Evolutionary conservation across 2,113 vertebrate species (phyloP).

Genomic region (Rhabdomys dilectus): DNA sequence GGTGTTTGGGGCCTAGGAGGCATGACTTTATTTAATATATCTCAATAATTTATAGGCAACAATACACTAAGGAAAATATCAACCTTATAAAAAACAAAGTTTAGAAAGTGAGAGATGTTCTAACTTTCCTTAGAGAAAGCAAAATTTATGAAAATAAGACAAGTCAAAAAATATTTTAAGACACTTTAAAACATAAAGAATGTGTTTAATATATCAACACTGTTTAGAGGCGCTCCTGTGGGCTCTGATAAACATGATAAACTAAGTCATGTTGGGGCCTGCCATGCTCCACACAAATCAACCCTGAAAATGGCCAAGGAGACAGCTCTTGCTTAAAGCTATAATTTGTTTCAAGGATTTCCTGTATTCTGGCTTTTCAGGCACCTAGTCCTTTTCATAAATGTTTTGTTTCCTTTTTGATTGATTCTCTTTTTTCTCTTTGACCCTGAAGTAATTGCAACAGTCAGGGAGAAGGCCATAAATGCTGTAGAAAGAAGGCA

Average conservation of each 20-base stretch:
- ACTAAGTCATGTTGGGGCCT: not conserved
- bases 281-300: not conserved
- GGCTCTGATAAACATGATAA: not conserved
- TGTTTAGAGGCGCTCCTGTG: not conserved
- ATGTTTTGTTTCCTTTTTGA: not conserved
- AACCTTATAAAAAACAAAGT: slow-evolving; percentile 64
- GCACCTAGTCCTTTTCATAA: not conserved
- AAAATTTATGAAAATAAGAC: slow-evolving; percentile 74
- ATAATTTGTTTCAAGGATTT: not conserved
- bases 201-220: not conserved
- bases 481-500: not conserved
- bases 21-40: slow-evolving; percentile 64
- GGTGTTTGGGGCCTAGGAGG: slow-evolving; percentile 50
- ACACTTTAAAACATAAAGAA: slow-evolving; percentile 65
- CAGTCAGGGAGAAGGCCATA: not conserved
- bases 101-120: slow-evolving; percentile 69
- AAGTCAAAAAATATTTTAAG: slow-evolving; percentile 61
- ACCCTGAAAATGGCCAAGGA: not conserved
- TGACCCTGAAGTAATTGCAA: not conserved
- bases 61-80: slow-evolving; percentile 63
- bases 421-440: not conserved
- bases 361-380: not conserved
- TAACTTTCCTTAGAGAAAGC: slow-evolving; percentile 68
- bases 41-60: slow-evolving; percentile 74
- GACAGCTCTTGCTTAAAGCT: not conserved